These are phyloP conservation scores for Scatophagus argus DNA, from an alignment of 2,113 vertebrate genomes.

Conservation along the genomic window DNA sequence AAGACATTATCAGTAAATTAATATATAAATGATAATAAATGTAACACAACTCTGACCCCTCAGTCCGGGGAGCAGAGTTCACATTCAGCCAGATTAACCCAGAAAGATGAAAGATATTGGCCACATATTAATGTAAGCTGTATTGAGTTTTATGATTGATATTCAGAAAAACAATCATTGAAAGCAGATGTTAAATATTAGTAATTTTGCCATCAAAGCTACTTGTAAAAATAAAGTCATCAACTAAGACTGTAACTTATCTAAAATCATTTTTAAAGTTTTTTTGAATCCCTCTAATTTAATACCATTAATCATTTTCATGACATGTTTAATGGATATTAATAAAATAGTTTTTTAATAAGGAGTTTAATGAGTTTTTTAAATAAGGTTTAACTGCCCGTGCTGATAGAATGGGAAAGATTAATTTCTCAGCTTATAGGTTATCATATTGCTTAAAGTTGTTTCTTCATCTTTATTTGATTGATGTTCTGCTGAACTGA, in stretches of 20 bases:
- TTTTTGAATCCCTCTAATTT: not conserved
- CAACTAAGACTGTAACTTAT: not conserved
- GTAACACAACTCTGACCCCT: not conserved
- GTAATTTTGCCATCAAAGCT: no score
- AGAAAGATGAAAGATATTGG: not conserved
- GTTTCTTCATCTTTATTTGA: not conserved
- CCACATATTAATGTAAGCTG: not conserved
- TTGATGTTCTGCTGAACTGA: not conserved
- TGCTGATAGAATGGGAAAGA: not conserved
- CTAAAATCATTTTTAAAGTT: not conserved
- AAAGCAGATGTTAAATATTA: not conserved
- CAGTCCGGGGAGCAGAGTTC: no score
- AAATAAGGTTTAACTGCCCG: not conserved
- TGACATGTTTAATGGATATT: not conserved
- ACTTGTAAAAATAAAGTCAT: not conserved
- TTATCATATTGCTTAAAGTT: not conserved
- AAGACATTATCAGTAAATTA: not conserved
- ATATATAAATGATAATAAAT: not conserved
- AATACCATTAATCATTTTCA: not conserved
- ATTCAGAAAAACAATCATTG: not conserved
- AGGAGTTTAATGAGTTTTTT: no score
- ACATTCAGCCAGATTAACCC: not conserved
- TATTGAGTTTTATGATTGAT: not conserved
- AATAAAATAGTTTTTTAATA: no score
- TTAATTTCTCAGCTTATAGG: not conserved